Evolutionary conservation across 64 coral and sea anemone genomes (phyloP), one percentile per base, ranked within the genome.

Genomic region (Porites lutea): DNA sequence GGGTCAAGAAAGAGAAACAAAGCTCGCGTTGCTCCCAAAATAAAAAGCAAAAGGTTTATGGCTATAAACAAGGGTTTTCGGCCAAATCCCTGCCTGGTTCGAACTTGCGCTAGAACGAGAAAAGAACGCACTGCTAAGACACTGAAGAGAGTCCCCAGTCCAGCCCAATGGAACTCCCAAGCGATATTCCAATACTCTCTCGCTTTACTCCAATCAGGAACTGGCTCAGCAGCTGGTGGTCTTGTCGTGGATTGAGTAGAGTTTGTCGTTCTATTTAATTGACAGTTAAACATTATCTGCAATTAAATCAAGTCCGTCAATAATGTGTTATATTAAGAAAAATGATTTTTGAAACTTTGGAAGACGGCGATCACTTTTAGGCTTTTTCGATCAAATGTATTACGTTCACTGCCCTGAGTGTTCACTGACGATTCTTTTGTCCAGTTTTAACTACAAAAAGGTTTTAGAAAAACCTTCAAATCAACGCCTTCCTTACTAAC

Each of bases 1-100:
- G 94, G 94, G 49, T 96, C 89, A 52, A 78, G 6, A 78, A 57
- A 78, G 20, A 78, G n/a, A 57, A 76, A 92, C 44, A 92, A 63
- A 1, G 82, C 90, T 15, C 90, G 90, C 2, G 81, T 65, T 61
- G 49, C 43, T 64, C 90, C 90, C 7, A 86, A 37, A 3, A 60
- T 92, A 13, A 92, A 4, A 47, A 92, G 69, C 19, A 92, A 58
- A 4, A 23, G 2, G 16, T 58, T 83, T 11, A 91, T 61, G 49
- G 89, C 77, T 10, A 82, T 20, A 13, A 83, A 68, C 53, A 91
- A 72, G 21, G 89, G 89, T 49, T 69, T 91, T 71, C 89, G 51
- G 14, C 61, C 66, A 91, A 91, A 91, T 60, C 62, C 45, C 18
- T 83, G 65, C 19, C 58, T 71, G 18, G 82, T 58, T 55, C 55